Conservation (phyloP, 1,140 invertebrate species). For the Drosophila novamexicana region DNA sequence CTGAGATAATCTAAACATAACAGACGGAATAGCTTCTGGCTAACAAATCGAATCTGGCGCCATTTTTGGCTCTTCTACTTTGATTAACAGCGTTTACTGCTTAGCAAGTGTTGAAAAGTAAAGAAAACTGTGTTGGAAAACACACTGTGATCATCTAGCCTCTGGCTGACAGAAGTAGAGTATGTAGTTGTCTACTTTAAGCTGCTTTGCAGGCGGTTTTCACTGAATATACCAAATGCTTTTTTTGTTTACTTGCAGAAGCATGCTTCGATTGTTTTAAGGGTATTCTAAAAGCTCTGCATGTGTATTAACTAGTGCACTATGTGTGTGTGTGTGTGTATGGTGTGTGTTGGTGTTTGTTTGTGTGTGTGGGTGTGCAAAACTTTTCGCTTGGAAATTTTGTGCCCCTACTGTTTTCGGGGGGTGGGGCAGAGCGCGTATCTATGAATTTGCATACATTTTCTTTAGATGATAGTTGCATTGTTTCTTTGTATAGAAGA, state of each 20-base stretch:
- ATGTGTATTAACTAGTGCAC: slow-evolving; percentile 20
- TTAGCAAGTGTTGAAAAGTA: too few relatives aligned
- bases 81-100: too few relatives aligned
- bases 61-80: too few relatives aligned
- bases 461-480: slow-evolving; percentile 83
- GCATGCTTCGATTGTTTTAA: slow-evolving; percentile 66
- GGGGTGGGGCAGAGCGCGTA: slow-evolving; percentile 49
- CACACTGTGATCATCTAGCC: too few relatives aligned
- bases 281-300: slow-evolving; percentile 37
- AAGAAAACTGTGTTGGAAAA: too few relatives aligned
- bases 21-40: too few relatives aligned
- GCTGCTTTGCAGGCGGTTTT: too few relatives aligned
- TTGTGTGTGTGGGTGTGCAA: slow-evolving; percentile 22
- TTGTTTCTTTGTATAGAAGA: slow-evolving; percentile 75
- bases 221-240: background rate
- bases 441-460: slow-evolving; percentile 84
- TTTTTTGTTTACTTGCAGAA: slow-evolving; percentile 50
- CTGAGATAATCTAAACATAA: too few relatives aligned
- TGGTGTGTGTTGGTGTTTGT: background rate
- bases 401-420: slow-evolving; percentile 55
- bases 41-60: too few relatives aligned
- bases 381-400: slow-evolving; percentile 66
- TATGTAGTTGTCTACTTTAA: too few relatives aligned
- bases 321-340: slow-evolving; percentile 20
- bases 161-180: too few relatives aligned